Base-by-base conservation (phyloP, 2,888 invertebrate genomes). In the Pheosia tremula region DNA sequence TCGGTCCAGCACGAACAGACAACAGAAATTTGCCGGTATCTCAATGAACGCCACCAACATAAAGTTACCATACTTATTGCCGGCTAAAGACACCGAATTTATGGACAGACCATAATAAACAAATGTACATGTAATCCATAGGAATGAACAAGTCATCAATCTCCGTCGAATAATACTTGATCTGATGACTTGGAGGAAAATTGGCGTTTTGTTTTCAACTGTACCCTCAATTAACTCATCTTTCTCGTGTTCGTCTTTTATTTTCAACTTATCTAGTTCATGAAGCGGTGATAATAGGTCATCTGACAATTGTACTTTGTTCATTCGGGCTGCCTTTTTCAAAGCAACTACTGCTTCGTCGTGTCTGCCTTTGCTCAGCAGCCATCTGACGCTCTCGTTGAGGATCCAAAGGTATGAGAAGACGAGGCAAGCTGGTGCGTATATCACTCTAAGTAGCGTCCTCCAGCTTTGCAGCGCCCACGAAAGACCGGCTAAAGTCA, bases 71-170 rank as follows among this genome's bases (percentile, higher is more conserved):
- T 97, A 97, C 78, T 96, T 96, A 82, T 97, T 96, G 0, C 97
- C 97, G 52, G 95, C 95, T 60, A 97, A 86, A 0, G 96, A 94
- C 3, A 97, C 97, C 0, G 97, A 96, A 82, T 97, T 97, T 61
- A 97, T 94, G 0, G 97, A 96, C 11, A 97, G 85, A 0, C 97
- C 97, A 74, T 97, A 97, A 81, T 97, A 97, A 5, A 97, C 96
- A 75, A 97, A 96, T 0, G 96, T 96, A 81, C 96, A 97, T 0
- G 97, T 96, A 7, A 97, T 95, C 97, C 97, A 97, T 77, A 97
- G 95, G 76, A 96, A 95, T 8, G 96, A 96, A 72, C 97, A 96
- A 61, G 95, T 95, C 0, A 95, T 67, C 64, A 96, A 85, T 76
- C 96, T 91, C 45, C 91, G 85, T 39, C 94, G 85, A 55, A 96